phyloP scores from a whole-genome alignment of 2,888 invertebrate genomes.

The Orthonevra nobilis region DNA sequence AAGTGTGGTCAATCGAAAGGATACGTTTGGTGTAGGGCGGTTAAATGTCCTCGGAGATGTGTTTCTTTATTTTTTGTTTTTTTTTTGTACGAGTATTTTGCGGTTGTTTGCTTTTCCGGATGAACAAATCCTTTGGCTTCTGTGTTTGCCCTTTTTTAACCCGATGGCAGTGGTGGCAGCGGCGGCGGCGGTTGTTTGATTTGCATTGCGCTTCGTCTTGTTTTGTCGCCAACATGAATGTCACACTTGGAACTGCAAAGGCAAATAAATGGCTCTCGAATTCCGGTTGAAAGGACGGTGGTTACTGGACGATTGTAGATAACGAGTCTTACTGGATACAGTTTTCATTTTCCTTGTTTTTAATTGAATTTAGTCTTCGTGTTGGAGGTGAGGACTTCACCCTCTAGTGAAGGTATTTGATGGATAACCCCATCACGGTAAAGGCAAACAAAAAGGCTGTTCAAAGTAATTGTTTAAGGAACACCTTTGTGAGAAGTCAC shows the following conservation, averaged over 20 bases:
- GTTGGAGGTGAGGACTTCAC: no score
- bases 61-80: neutral
- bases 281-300: neutral
- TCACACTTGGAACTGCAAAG: neutral
- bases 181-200: constrained; percentile 29
- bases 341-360: neutral
- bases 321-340: neutral
- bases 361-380: no score
- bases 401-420: no score
- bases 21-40: no score
- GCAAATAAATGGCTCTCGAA: neutral
- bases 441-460: no score
- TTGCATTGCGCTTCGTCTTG: constrained; percentile 30
- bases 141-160: neutral
- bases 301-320: neutral
- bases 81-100: neutral
- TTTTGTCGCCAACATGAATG: neutral
- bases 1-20: constrained; percentile 10
- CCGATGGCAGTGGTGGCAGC: neutral
- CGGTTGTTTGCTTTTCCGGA: constrained; percentile 33
- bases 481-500: no score
- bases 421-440: no score
- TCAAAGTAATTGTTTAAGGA: no score
- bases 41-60: no score
- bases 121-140: constrained; percentile 19